Percentiles rank a stretch among this genome's conserved stretches.
phyloP scores from a whole-genome alignment of 2,888 invertebrate species.

The Stratiomys singularior region DNA sequence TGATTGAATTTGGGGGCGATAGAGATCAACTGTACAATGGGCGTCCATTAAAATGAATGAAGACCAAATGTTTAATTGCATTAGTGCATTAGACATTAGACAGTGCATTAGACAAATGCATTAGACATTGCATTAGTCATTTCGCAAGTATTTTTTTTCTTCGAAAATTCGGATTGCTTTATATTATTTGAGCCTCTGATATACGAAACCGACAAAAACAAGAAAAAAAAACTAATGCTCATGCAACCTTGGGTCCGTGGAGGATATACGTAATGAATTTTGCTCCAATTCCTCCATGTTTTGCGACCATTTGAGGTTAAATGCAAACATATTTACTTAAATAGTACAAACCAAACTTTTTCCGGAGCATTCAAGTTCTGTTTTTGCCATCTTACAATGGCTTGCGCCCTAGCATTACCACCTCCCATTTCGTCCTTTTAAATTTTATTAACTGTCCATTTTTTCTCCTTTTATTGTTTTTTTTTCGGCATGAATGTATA shows the following conservation, averaged over 20 bases:
- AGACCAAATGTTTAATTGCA: no score
- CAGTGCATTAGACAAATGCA: no score
- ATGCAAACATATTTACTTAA: slow-evolving; percentile 31
- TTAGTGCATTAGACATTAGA: no score
- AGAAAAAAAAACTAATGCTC: not conserved
- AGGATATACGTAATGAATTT: not conserved
- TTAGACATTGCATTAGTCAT: no score
- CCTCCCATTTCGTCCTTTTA: slow-evolving; percentile 25
- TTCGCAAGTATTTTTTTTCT: no score
- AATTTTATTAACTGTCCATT: slow-evolving; percentile 25
- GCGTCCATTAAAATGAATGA: no score
- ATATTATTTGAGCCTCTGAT: no score
- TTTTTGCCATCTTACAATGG: not conserved
- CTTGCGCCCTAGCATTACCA: not conserved
- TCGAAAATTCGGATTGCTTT: no score
- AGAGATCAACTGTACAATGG: no score
- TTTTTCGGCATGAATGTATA: no score
- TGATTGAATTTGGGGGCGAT: no score
- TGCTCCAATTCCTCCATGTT: not conserved
- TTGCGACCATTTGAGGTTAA: slow-evolving; percentile 27
- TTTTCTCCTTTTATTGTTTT: not conserved
- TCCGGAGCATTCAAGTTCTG: not conserved
- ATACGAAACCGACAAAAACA: not conserved
- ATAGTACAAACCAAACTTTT: not conserved
- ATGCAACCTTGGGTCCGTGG: no score